Percentiles rank a stretch among this genome's conserved stretches.
phyloP scores from a whole-genome alignment of 2,113 vertebrate genomes.

The Vulpes lagopus region DNA sequence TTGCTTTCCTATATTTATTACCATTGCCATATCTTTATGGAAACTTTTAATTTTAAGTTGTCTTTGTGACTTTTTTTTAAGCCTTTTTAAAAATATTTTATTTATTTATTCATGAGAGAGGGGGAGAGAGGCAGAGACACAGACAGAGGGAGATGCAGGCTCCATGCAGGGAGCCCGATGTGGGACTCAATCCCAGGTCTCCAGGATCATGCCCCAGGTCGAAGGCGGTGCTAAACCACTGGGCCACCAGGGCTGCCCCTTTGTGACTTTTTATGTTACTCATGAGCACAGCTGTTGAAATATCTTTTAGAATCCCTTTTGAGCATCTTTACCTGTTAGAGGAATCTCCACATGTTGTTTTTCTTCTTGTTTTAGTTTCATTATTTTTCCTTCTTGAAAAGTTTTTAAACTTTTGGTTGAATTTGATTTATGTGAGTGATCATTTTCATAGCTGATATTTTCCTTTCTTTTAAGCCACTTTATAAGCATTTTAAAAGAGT shows the following conservation, averaged over 20 bases:
- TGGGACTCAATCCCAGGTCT: too few relatives aligned
- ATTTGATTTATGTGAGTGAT: slow-evolving; percentile 2
- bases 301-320: slow-evolving; percentile 6
- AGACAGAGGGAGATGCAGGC: too few relatives aligned
- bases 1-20: slow-evolving; percentile 2
- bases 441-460: slow-evolving; percentile 1
- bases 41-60: neutral
- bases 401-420: slow-evolving; percentile 34
- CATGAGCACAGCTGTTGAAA: neutral
- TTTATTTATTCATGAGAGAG: too few relatives aligned
- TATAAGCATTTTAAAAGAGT: neutral
- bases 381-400: neutral
- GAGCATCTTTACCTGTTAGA: neutral
- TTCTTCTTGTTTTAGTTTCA: slow-evolving; percentile 8
- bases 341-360: neutral
- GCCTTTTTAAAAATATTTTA: too few relatives aligned
- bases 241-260: too few relatives aligned
- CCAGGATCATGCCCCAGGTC: too few relatives aligned
- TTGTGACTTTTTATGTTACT: neutral
- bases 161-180: too few relatives aligned
- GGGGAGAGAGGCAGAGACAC: too few relatives aligned
- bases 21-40: neutral
- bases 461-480: slow-evolving; percentile 9
- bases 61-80: neutral
- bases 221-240: too few relatives aligned